Percentiles rank a stretch among this genome's conserved stretches.
These are phyloP conservation scores for Lepeophtheirus nordmannii DNA, from an alignment of 2,888 invertebrate genomes.

Conservation along the genomic window DNA sequence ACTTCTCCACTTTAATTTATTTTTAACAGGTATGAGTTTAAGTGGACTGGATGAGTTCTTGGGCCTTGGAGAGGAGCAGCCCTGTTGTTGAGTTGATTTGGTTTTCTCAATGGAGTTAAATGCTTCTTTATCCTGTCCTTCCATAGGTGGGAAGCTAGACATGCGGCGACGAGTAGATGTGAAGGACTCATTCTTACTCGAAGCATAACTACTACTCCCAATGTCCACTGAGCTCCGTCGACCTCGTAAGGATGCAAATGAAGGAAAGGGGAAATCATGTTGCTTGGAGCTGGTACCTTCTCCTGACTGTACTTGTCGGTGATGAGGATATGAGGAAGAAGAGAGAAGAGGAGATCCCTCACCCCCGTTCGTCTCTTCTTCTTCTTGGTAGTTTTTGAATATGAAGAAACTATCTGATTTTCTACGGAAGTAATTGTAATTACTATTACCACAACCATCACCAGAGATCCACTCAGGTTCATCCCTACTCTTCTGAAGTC, in stretches of 20 bases:
- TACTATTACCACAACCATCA: too few species aligned
- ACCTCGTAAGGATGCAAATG: neutral
- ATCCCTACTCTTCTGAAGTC: neutral
- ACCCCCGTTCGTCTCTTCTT: neutral
- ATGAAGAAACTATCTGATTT: neutral
- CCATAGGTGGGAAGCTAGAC: conserved; percentile 19
- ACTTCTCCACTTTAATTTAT: conserved; percentile 15
- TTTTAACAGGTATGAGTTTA: neutral
- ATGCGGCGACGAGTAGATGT: conserved; percentile 7
- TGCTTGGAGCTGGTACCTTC: too few species aligned
- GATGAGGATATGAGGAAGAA: too few species aligned
- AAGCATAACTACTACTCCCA: neutral
- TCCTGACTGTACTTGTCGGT: neutral
- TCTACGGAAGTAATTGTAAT: neutral
- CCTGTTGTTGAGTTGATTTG: too few species aligned
- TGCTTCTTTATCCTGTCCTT: conserved; percentile 9
- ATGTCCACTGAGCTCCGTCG: conserved; percentile 16
- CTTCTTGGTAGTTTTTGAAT: neutral
- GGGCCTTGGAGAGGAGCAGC: too few species aligned
- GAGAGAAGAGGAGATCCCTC: neutral
- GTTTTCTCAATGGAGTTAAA: neutral
- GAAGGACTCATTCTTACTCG: neutral
- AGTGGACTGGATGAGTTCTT: neutral
- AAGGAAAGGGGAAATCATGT: too few species aligned
- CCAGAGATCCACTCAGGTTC: neutral